These are phyloP conservation scores for Papilio gigon DNA, from an alignment of 2,888 invertebrate genomes.

Conservation along the genomic window DNA sequence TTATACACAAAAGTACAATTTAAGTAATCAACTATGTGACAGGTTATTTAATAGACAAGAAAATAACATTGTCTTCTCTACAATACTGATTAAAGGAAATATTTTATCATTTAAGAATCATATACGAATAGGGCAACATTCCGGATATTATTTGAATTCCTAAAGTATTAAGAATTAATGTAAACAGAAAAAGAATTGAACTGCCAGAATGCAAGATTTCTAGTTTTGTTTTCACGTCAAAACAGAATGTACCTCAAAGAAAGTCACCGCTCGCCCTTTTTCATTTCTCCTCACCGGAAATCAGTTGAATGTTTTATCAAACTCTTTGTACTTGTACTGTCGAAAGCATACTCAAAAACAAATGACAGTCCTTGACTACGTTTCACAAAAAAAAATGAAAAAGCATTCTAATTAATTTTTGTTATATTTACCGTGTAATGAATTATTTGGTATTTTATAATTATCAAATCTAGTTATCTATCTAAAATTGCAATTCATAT, in stretches of 20 bases:
- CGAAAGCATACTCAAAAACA: neutral
- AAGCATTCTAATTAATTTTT: too few relatives aligned
- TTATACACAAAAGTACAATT: too few relatives aligned
- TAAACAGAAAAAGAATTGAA: slow-evolving; percentile 6
- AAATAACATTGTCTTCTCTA: too few relatives aligned
- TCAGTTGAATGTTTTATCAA: slow-evolving; percentile 3
- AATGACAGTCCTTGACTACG: neutral
- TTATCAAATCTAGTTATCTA: too few relatives aligned
- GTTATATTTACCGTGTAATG: too few relatives aligned
- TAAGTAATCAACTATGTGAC: too few relatives aligned
- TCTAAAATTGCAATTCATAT: too few relatives aligned
- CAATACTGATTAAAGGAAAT: neutral
- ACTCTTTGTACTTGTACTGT: slow-evolving; percentile 7
- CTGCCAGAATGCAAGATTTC: neutral
- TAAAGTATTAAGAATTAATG: neutral
- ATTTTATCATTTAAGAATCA: neutral
- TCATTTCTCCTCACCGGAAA: slow-evolving; percentile 5
- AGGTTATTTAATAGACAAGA: too few relatives aligned
- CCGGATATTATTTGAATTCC: neutral
- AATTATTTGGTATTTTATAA: too few relatives aligned
- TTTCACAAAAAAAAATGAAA: neutral
- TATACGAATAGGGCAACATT: neutral
- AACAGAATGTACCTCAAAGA: slow-evolving; percentile 15
- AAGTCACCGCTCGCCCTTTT: slow-evolving; percentile 6
- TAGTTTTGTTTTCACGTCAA: slow-evolving; percentile 17